These are phyloP conservation scores for Archips xylosteana DNA, from an alignment of 2,888 invertebrate species.

Conservation along the genomic window DNA sequence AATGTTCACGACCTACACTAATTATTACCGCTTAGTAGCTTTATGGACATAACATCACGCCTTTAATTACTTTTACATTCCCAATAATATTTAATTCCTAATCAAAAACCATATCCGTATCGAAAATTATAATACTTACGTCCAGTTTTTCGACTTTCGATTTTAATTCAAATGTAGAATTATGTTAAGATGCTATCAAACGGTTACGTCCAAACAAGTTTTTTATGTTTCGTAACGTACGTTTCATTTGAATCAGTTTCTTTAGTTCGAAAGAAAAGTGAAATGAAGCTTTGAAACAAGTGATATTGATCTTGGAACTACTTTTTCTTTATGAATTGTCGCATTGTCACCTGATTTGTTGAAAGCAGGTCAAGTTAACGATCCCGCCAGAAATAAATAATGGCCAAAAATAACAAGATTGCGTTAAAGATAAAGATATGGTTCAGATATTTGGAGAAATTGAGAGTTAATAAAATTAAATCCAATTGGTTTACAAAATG, in stretches of 20 bases:
- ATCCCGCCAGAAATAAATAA: neutral
- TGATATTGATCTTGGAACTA: constrained; percentile 34
- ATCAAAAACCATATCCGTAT: constrained; percentile 22
- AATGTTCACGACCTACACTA: neutral
- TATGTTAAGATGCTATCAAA: constrained; percentile 38
- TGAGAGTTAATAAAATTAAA: neutral
- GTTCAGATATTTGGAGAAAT: neutral
- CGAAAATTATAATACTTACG: constrained; percentile 28
- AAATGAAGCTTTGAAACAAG: constrained; percentile 33
- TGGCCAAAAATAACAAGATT: neutral
- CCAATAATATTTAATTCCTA: neutral
- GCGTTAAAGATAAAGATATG: neutral
- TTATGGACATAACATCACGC: neutral
- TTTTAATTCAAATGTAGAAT: constrained; percentile 40
- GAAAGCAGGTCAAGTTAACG: constrained; percentile 4
- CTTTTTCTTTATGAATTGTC: constrained; percentile 23
- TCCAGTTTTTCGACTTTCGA: constrained; percentile 41
- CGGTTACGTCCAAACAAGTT: constrained; percentile 35
- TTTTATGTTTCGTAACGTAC: constrained; percentile 36
- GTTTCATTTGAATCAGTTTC: constrained; percentile 30
- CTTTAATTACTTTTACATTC: neutral
- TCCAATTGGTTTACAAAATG: too few species aligned
- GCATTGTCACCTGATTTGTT: constrained; percentile 7
- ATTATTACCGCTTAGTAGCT: neutral
- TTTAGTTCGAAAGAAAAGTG: constrained; percentile 35